Evolutionary conservation across 2,797 vertebrate species (phyloP), one percentile per base, ranked within the genome.

Genomic region (Morelia viridis): DNA sequence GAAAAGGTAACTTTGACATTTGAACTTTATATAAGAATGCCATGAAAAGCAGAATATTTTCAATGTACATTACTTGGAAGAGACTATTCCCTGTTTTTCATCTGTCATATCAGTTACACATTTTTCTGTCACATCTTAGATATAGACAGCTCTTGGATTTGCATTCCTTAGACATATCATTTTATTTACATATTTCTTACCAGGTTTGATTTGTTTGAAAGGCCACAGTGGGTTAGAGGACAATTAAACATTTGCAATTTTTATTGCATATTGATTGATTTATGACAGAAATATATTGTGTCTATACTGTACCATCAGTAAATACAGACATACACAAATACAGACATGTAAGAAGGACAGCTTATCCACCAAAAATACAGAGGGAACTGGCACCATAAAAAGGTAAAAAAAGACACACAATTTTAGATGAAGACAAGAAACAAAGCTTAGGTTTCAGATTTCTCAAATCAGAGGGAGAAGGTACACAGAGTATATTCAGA

Each of bases 1-100:
- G 26, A 5, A 92, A 96, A 96, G 94, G 94, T 96, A 97, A 96
- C 95, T 95, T 97, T 97, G 96, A 96, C 91, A 96, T 92, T 93
- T 94, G 91, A 94, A 94, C 93, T 96, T 95, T 97, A 93, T 94
- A 94, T 95, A 94, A 95, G 91, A 94, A 96, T 94, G 85, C 87
- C 41, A 22, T 60, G 90, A 89, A 41, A 88, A 95, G 90, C 8
- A 22, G 31, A 10, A 91, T 2, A 86, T 61, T 10, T 62, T 87
- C 94, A 95, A 64, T 11, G 0, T 56, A 92, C 90, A 90, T 60
- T 92, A 15, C 24, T 95, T 10, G 24, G 57, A 89, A 87, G 85
- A 1, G 28, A 0, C 17, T 0, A 80, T 35, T 62, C 64, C 35
- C 46, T 71, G 17, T 93, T 35, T 88, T 71, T 90, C 53, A 89